These are phyloP conservation scores for Rhea americana DNA, from an alignment of 2,113 vertebrate genomes.

Conservation along the genomic window DNA sequence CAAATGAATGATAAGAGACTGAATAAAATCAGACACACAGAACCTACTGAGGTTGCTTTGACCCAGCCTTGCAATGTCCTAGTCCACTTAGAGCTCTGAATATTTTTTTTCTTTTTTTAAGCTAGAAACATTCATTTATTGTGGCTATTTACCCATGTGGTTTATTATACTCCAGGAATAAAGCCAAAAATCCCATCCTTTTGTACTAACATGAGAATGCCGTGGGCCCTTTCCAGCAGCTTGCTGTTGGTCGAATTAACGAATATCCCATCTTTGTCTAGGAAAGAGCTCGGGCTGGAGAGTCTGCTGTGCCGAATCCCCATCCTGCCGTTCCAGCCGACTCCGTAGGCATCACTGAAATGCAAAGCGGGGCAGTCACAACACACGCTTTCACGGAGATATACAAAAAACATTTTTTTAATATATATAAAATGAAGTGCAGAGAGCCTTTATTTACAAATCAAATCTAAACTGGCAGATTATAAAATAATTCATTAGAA, in stretches of 20 bases:
- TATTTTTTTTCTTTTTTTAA: not conserved
- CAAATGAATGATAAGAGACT: not conserved
- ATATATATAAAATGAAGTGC: not conserved
- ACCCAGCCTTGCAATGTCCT: not conserved
- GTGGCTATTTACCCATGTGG: not conserved
- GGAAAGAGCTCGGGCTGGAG: slow-evolving; percentile 70
- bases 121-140: not conserved
- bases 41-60: not conserved
- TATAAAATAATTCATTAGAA: not conserved
- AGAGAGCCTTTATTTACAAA: not conserved
- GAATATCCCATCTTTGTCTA: slow-evolving; percentile 93
- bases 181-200: not conserved
- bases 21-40: not conserved
- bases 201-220: slow-evolving; percentile 95
- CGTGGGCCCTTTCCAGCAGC: slow-evolving; percentile 94
- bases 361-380: not conserved
- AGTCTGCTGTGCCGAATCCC: slow-evolving; percentile 79
- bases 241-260: slow-evolving; percentile 90
- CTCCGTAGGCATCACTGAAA: slow-evolving; percentile 78
- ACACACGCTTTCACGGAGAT: accelerated
- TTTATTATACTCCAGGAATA: not conserved
- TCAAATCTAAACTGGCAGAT: not conserved
- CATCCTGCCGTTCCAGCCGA: slow-evolving; percentile 84
- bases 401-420: accelerated
- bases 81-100: not conserved